Evolutionary conservation across 1,140 invertebrate species (phyloP).

Genomic region (Megathymus violae): DNA sequence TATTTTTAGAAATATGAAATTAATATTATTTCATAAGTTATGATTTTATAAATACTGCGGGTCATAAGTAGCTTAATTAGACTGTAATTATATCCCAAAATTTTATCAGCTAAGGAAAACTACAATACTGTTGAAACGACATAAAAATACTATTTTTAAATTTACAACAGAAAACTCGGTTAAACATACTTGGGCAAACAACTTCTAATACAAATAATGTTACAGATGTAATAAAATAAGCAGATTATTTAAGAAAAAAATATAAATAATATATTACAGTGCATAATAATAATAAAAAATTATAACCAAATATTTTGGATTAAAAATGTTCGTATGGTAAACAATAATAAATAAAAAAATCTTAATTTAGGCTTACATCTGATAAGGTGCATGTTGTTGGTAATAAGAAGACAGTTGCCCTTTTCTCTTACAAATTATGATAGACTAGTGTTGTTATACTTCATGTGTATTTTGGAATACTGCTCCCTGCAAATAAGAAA

Average conservation of each 20-base stretch:
- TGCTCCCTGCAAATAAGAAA: constrained; percentile 78
- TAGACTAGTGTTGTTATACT: constrained; percentile 73
- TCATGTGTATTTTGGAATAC: constrained; percentile 83
- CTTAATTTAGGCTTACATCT: constrained; percentile 73
- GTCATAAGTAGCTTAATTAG: too few relatives aligned
- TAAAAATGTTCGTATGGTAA: constrained; percentile 46
- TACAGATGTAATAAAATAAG: neutral
- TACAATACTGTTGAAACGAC: too few relatives aligned
- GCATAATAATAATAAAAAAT: constrained; percentile 46
- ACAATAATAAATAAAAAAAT: constrained; percentile 56
- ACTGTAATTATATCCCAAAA: too few relatives aligned
- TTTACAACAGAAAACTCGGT: too few relatives aligned
- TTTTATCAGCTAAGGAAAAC: too few relatives aligned
- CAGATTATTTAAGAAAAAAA: constrained; percentile 27
- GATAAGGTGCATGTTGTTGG: constrained; percentile 62
- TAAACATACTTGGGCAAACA: too few relatives aligned
- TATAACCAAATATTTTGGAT: constrained; percentile 52
- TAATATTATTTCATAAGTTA: too few relatives aligned
- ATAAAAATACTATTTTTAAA: too few relatives aligned
- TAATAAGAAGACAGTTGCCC: constrained; percentile 71
- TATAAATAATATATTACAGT: constrained; percentile 25
- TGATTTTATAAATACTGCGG: too few relatives aligned
- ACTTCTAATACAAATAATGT: too few relatives aligned
- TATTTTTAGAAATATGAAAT: too few relatives aligned
- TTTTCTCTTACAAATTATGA: constrained; percentile 77